Base-by-base conservation (phyloP, 2,888 invertebrate genomes). In the Mythimna pallens region DNA sequence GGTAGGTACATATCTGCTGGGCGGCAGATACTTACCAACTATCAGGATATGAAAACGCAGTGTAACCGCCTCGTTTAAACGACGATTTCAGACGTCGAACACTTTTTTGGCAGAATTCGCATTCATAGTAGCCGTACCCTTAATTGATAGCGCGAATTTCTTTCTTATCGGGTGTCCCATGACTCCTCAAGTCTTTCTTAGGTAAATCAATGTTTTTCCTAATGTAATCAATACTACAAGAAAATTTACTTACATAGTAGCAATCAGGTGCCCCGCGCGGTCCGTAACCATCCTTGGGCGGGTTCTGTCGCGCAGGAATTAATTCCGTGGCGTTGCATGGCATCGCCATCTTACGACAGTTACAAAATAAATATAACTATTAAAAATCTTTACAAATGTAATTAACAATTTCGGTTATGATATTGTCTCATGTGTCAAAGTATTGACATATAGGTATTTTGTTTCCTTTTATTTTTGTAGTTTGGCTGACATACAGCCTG, bases 221-320 rank as follows among this genome's bases (percentile, higher is more conserved):
- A n/a, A 52, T 9, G 50, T 8, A 50, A 6, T 50, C 6, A 50
- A 20, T 5, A 17, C 7, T 50, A 7, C 20, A 20, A 20, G 3
- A 50, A 50, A 20, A 20, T 8, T 12, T 25, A 58, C 76, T 76
- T 70, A 85, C 96, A 81, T 96, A 95, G 59, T 95, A 95, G 72
- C 93, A 93, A 25, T 95, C 95, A 1, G 54, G 0, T 92, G 93
- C 0, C 76, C 95, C 95, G 25, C 94, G 89, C 0, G 95, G 95
- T 0, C 96, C 96, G 0, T 85, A 85, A 0, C 95, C 95, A 67
- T 96, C 95, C 80, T 94, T 94, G 0, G 95, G 95, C 40, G 91
- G 84, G 61, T 88, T 91, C 65, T 89, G 89, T 3, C 89, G 82
- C 0, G 82, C 83, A 0, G 86, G 84, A 0, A 22, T 34, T 20